Conservation (phyloP, 2,113 vertebrate species). For the Nothoprocta perdicaria region DNA sequence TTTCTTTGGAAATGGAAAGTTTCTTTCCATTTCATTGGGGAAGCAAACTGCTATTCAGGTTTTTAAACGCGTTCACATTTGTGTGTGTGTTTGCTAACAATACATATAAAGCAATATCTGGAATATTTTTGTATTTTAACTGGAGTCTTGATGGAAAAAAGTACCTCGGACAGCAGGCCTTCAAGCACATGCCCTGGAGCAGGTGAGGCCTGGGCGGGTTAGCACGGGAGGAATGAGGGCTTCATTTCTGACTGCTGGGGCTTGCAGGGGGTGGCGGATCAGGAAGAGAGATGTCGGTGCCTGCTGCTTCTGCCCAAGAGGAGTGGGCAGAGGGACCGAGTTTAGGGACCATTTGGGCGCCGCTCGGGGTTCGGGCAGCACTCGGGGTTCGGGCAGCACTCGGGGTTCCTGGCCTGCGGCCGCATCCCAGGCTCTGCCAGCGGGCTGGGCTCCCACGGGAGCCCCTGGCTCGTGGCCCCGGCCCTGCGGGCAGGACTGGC, state of each 20-base stretch:
- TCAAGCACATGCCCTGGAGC: neutral
- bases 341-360: neutral
- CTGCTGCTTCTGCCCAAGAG: neutral
- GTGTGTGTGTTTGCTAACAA: neutral
- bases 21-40: neutral
- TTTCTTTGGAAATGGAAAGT: no score
- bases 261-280: neutral
- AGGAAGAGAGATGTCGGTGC: neutral
- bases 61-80: neutral
- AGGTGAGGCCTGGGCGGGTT: neutral
- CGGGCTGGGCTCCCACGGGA: neutral
- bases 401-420: neutral
- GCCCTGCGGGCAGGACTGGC: neutral
- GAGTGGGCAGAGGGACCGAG: neutral
- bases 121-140: neutral
- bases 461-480: neutral
- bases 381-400: neutral
- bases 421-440: neutral
- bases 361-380: neutral
- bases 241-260: neutral
- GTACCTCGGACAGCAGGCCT: neutral
- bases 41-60: neutral
- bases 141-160: neutral
- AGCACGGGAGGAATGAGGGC: neutral
- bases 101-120: neutral